Evolutionary conservation across 2,888 invertebrate species (phyloP).

Genomic region (Leucophenga maculata): DNA sequence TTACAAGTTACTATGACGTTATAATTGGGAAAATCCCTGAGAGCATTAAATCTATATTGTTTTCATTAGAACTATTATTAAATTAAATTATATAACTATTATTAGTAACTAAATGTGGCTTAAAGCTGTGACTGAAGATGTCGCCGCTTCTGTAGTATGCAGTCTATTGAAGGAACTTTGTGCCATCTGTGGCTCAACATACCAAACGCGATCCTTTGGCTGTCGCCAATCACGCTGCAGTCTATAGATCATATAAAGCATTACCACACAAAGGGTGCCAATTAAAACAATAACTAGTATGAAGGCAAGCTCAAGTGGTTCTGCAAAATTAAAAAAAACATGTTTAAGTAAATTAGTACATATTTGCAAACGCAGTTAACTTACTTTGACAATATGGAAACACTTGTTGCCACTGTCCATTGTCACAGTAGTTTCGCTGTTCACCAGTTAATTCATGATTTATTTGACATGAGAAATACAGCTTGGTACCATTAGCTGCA

Average conservation of each 20-base stretch:
- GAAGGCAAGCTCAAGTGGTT: not conserved
- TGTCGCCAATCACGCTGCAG: conserved; percentile 13
- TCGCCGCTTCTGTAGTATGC: not conserved
- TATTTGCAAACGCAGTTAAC: too few species aligned
- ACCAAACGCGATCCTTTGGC: conserved; percentile 14
- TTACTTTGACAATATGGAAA: conserved; percentile 17
- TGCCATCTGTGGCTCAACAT: not conserved
- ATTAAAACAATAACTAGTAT: not conserved
- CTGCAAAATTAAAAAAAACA: not conserved
- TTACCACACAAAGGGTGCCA: not conserved
- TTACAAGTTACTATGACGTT: not conserved
- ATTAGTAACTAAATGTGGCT: not conserved
- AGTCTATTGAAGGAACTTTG: not conserved
- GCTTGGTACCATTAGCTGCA: not conserved
- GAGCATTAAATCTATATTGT: not conserved
- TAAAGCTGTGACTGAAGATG: not conserved
- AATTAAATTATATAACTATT: not conserved
- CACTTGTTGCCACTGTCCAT: not conserved
- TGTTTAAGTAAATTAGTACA: not conserved
- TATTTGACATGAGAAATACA: conserved; percentile 1
- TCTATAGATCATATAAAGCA: conserved; percentile 14
- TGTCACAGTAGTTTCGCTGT: not conserved
- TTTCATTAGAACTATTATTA: not conserved
- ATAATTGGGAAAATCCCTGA: not conserved
- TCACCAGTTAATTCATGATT: conserved; percentile 8